phyloP scores from a whole-genome alignment of 2,888 invertebrate genomes.

The Neelides folsomi region DNA sequence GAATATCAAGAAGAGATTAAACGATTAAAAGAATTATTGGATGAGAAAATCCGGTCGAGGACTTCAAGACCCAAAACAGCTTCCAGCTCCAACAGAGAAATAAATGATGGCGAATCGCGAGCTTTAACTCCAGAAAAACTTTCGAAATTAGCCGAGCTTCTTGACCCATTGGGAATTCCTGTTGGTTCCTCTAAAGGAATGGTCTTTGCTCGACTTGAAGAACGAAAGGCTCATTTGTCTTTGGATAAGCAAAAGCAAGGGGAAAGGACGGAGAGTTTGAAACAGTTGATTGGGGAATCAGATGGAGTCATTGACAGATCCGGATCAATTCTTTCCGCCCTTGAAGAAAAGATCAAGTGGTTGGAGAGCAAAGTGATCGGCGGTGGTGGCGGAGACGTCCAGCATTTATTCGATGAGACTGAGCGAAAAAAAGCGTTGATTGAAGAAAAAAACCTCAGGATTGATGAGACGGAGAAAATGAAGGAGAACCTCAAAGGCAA shows the following conservation, averaged over 20 bases:
- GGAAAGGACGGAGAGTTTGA: constrained; percentile 45
- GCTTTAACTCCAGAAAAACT: constrained; percentile 11
- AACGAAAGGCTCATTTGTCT: constrained; percentile 22
- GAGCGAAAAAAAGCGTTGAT: too few relatives aligned
- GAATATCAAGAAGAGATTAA: constrained; percentile 93
- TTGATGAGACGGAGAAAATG: too few relatives aligned
- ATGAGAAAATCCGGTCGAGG: too few relatives aligned
- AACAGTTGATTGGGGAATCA: constrained; percentile 48
- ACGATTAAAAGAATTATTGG: constrained; percentile 42
- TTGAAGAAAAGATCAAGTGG: constrained; percentile 63
- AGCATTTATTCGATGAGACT: too few relatives aligned
- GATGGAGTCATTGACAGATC: constrained; percentile 46
- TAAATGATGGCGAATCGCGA: too few relatives aligned
- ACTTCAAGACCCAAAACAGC: too few relatives aligned
- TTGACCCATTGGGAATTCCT: constrained; percentile 30
- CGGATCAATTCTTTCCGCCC: constrained; percentile 39
- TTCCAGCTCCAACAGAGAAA: too few relatives aligned
- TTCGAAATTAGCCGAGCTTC: constrained; percentile 20
- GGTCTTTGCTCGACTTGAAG: constrained; percentile 29
- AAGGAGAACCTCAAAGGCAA: too few relatives aligned
- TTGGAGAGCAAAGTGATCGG: constrained; percentile 92
- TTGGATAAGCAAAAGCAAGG: constrained; percentile 40
- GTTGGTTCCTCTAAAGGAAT: constrained; percentile 26
- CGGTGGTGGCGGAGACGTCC: too few relatives aligned
- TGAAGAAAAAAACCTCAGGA: too few relatives aligned